phyloP scores from a whole-genome alignment of 2,797 vertebrate genomes.

The Alca torda region DNA sequence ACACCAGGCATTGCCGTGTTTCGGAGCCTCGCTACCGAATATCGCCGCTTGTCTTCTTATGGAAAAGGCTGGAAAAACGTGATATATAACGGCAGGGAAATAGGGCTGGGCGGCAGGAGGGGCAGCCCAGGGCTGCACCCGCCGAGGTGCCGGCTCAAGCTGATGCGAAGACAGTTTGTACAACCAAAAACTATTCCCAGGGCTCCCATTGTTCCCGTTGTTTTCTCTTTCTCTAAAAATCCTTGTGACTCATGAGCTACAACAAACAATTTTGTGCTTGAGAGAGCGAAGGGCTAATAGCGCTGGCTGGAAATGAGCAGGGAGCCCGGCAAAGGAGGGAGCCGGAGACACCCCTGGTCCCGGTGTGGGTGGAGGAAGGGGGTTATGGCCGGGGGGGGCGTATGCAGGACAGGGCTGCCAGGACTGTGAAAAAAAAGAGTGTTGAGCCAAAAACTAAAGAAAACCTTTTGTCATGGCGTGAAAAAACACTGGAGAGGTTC shows the following conservation, averaged over 20 bases:
- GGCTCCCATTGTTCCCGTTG: slow-evolving; percentile 27
- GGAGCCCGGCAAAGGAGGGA: neutral
- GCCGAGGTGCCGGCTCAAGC: neutral
- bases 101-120: neutral
- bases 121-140: neutral
- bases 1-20: neutral
- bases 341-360: neutral
- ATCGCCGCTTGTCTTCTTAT: accelerated
- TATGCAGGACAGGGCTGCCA: neutral
- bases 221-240: slow-evolving; percentile 50
- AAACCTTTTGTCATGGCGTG: neutral
- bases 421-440: accelerated
- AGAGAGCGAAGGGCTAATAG: slow-evolving; percentile 13
- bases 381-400: accelerated
- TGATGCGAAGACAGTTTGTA: slow-evolving; percentile 5
- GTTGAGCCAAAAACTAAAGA: neutral
- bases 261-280: slow-evolving; percentile 49
- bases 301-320: neutral
- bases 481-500: neutral
- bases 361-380: neutral
- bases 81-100: neutral
- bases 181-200: slow-evolving; percentile 39
- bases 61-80: neutral
- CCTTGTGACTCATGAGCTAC: slow-evolving; percentile 54
- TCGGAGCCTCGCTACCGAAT: neutral